Percentiles rank a stretch among this genome's conserved stretches.
Conservation (phyloP, 2,797 vertebrate species). For the Cossypha caffra region DNA sequence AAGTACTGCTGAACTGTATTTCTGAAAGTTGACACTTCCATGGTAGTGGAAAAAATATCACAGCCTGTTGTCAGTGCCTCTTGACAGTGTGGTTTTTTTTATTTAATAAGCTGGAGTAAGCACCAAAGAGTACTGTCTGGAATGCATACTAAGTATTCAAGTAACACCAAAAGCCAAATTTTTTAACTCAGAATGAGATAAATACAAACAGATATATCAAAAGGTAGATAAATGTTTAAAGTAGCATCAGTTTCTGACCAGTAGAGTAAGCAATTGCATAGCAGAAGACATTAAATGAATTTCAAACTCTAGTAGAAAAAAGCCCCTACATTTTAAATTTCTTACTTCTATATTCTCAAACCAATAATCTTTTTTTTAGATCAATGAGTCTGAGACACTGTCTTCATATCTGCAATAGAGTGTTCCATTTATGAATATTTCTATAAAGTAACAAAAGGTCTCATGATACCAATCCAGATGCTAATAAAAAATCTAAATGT, state of each 20-base stretch:
- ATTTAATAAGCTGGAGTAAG: constrained; percentile 12
- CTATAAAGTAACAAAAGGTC: neutral
- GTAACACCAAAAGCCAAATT: constrained; percentile 17
- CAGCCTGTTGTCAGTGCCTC: neutral
- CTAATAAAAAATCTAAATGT: neutral
- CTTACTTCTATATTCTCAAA: neutral
- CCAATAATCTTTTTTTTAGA: neutral
- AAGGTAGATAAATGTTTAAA: neutral
- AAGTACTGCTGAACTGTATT: constrained; percentile 19
- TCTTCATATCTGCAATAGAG: neutral
- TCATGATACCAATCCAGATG: neutral
- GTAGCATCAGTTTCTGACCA: neutral
- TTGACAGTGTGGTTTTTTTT: neutral
- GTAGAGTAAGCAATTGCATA: constrained; percentile 54
- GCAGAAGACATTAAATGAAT: neutral
- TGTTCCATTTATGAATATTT: neutral
- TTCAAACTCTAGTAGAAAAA: neutral
- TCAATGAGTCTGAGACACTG: neutral
- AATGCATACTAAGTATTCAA: constrained; percentile 24
- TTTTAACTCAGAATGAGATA: constrained; percentile 1
- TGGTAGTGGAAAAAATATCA: neutral
- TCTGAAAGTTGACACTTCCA: neutral
- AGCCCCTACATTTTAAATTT: rapidly evolving
- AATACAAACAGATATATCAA: neutral
- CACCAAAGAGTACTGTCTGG: constrained; percentile 4